These are phyloP conservation scores for Speoplatyrhinus poulsoni DNA, from an alignment of 2,113 vertebrate species.

Conservation along the genomic window DNA sequence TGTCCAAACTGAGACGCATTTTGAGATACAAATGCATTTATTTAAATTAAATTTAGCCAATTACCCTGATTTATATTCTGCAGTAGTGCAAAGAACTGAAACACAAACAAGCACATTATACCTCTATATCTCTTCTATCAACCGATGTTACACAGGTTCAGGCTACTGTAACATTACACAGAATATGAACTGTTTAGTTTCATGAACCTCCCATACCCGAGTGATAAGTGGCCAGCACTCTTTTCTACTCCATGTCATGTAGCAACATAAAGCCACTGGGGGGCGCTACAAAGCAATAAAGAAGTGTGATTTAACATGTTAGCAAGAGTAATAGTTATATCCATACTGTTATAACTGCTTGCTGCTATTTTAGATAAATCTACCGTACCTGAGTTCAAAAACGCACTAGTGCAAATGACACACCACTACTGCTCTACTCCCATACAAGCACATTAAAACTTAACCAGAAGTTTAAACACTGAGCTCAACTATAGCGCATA, in stretches of 20 bases:
- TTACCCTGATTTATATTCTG: constrained; percentile 43
- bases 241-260: no score
- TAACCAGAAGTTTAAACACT: not conserved
- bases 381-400: constrained; percentile 31
- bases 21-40: constrained; percentile 65
- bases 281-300: no score
- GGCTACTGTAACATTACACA: no score
- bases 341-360: not conserved
- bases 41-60: constrained; percentile 64
- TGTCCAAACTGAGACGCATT: constrained; percentile 60
- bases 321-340: constrained; percentile 16
- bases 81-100: constrained; percentile 51
- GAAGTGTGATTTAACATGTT: constrained; percentile 3
- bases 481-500: not conserved
- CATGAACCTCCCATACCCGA: no score
- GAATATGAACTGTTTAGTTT: no score
- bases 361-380: constrained; percentile 1
- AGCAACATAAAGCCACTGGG: no score
- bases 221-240: no score
- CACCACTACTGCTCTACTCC: not conserved
- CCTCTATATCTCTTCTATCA: constrained; percentile 52
- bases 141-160: constrained; percentile 19
- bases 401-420: constrained; percentile 27
- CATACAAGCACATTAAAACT: not conserved
- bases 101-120: constrained; percentile 38